phyloP scores from a whole-genome alignment of 2,113 vertebrate genomes.

The Crypturellus undulatus region DNA sequence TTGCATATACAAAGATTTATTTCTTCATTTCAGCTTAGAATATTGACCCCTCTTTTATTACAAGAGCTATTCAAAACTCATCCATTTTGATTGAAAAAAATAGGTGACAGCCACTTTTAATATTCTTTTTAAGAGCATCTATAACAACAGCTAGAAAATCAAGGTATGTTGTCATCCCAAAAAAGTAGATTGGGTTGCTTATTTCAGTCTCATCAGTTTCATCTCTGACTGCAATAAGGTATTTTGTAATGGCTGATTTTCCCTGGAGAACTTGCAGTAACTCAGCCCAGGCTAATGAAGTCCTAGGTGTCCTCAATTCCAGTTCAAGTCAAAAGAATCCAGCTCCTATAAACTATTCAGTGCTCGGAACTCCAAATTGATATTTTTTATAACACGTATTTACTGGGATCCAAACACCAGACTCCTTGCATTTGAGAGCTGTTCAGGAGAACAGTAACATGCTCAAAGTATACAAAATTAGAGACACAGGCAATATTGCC shows the following conservation, averaged over 20 bases:
- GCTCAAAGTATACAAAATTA: not conserved
- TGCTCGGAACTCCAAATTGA: not conserved
- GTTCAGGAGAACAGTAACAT: not conserved
- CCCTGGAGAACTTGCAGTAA: not conserved
- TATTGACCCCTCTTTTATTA: not conserved
- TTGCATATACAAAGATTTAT: not conserved
- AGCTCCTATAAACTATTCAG: not conserved
- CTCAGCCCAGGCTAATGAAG: not conserved
- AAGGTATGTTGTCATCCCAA: not conserved
- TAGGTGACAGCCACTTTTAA: constrained; percentile 3
- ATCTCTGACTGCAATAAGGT: constrained; percentile 6
- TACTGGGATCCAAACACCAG: not conserved
- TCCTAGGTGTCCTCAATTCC: not conserved
- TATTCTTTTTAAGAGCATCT: constrained; percentile 37
- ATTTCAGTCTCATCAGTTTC: not conserved
- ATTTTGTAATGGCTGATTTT: constrained; percentile 11
- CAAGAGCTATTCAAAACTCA: constrained; percentile 25
- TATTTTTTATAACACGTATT: not conserved
- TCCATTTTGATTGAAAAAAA: constrained; percentile 22
- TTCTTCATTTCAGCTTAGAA: not conserved
- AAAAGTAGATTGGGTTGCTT: not conserved
- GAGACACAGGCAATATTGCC: not conserved
- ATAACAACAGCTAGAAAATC: constrained; percentile 6
- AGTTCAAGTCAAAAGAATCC: not conserved
- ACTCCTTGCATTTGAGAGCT: not conserved